phyloP scores from a whole-genome alignment of 2,113 vertebrate species.

The Paralichthys olivaceus region DNA sequence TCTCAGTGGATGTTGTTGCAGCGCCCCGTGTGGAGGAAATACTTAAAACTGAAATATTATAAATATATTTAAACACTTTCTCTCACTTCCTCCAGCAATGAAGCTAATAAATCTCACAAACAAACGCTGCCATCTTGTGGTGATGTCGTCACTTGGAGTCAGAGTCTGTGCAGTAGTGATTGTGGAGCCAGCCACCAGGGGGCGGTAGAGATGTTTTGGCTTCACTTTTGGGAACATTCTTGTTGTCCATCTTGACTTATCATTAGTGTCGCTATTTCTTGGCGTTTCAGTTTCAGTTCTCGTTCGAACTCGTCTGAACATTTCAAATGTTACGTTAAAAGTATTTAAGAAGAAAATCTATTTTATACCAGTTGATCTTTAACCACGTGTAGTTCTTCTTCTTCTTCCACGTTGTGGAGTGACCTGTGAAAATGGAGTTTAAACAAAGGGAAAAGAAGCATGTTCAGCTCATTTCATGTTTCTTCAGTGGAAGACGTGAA shows the following conservation, averaged over 20 bases:
- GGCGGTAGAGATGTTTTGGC: no score
- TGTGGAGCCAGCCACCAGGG: not conserved
- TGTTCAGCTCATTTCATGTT: constrained; percentile 14
- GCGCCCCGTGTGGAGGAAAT: no score
- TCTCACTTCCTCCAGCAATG: no score
- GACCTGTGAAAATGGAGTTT: not conserved
- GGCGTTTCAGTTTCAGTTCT: not conserved
- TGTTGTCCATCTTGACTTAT: not conserved
- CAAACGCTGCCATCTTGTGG: no score
- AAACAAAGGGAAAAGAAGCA: constrained; percentile 43
- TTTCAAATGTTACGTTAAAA: constrained; percentile 25
- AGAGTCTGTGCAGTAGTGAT: not conserved
- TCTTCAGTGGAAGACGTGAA: not conserved
- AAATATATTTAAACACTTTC: no score
- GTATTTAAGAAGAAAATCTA: constrained; percentile 45
- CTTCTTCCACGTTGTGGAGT: not conserved
- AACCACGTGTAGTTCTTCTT: constrained; percentile 10
- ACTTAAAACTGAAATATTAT: no score
- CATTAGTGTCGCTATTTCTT: not conserved
- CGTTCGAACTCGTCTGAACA: constrained; percentile 10
- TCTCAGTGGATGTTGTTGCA: no score
- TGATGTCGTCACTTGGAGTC: no score
- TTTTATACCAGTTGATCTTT: constrained; percentile 42
- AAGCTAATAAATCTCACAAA: not conserved
- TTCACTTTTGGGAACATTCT: not conserved